These are phyloP conservation scores for Andrena praecox DNA, from an alignment of 2,888 invertebrate genomes.

Conservation along the genomic window DNA sequence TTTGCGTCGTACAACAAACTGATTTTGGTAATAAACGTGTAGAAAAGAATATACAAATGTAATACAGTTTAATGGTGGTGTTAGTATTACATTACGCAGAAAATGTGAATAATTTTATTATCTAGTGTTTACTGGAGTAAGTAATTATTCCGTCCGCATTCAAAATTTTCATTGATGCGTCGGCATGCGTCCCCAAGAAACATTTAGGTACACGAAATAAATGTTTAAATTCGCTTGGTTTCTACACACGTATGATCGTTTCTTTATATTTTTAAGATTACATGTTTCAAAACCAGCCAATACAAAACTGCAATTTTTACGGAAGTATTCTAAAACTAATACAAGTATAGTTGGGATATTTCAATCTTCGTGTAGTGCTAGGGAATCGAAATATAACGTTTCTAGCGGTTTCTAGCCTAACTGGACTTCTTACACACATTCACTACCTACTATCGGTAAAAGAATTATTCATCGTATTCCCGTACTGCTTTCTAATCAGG, in stretches of 20 bases:
- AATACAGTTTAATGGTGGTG: neutral
- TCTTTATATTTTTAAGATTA: neutral
- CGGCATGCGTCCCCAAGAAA: neutral
- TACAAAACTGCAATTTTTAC: neutral
- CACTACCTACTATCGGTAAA: too few species aligned
- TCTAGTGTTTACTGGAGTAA: neutral
- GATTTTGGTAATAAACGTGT: neutral
- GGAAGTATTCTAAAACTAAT: neutral
- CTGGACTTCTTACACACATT: too few species aligned
- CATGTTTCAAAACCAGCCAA: neutral
- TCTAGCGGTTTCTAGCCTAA: too few species aligned
- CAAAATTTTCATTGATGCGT: neutral
- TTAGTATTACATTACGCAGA: neutral
- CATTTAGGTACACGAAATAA: neutral
- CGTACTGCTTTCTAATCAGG: too few species aligned
- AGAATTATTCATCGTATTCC: too few species aligned
- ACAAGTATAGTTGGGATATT: neutral
- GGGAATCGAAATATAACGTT: too few species aligned
- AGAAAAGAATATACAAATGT: neutral
- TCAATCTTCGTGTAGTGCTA: too few species aligned
- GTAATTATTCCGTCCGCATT: neutral
- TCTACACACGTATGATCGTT: neutral
- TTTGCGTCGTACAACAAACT: neutral
- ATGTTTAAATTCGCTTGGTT: constrained; percentile 1
- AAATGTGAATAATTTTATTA: neutral